A percentile compares a stretch with the other conserved stretches of the same genome.
phyloP scores from a whole-genome alignment of 64 coral and sea anemone genomes.

The Dendrophyllia cribrosa region DNA sequence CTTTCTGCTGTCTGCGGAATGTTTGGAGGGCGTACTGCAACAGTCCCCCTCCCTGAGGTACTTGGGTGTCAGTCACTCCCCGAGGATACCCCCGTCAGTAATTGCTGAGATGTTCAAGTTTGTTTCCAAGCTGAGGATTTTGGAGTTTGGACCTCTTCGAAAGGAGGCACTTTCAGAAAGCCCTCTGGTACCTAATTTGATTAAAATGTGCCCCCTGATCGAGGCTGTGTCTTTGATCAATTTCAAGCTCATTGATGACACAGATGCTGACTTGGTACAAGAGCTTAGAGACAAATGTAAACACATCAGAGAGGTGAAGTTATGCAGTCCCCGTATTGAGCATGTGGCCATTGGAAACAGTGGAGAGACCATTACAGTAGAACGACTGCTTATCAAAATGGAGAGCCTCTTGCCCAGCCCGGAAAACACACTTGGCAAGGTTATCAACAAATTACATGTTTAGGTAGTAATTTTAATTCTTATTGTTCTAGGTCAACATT shows the following conservation, averaged over 20 bases:
- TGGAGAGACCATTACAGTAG: conserved; percentile 97
- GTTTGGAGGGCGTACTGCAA: conserved; percentile 93
- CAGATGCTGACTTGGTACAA: conserved; percentile 75
- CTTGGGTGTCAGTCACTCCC: conserved; percentile 98
- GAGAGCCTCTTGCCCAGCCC: conserved; percentile 92
- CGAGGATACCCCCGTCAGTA: conserved; percentile 91
- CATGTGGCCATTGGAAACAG: conserved; percentile 96
- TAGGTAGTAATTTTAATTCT: conserved; percentile 14
- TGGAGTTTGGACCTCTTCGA: conserved; percentile 97
- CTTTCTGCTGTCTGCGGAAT: conserved; percentile 98
- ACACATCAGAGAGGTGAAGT: conserved; percentile 89
- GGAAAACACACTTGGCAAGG: conserved; percentile 90
- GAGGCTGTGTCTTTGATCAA: conserved; percentile 99
- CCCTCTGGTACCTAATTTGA: conserved; percentile 78
- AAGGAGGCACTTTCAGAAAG: conserved; percentile 97
- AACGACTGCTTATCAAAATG: conserved; percentile 98
- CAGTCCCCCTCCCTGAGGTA: conserved; percentile 93
- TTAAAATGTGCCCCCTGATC: conserved; percentile 83
- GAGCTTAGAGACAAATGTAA: conserved; percentile 89
- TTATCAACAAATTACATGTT: conserved; percentile 70
- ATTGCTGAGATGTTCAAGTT: conserved; percentile 89
- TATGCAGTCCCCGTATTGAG: conserved; percentile 98
- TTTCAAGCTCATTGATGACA: conserved; percentile 84
- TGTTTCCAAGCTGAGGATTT: conserved; percentile 91
- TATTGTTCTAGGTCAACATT: background rate